Evolutionary conservation across 2,888 invertebrate genomes (phyloP).

Genomic region (Ornithoptera priamus): DNA sequence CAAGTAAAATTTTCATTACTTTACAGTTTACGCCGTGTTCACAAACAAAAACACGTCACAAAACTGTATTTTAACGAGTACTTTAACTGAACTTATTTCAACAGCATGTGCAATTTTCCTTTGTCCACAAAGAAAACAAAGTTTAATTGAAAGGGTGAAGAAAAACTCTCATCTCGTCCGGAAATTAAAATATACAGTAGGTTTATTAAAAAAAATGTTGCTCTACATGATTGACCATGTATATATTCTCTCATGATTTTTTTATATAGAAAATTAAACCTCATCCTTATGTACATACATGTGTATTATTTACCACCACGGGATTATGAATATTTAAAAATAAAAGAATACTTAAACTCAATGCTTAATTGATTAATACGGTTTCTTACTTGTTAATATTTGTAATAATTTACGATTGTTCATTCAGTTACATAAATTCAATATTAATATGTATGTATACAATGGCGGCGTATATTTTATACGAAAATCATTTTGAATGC

Average conservation of each 20-base stretch:
- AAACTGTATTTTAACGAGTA: conserved; percentile 7
- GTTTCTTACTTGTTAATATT: too few relatives aligned
- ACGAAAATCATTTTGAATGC: conserved; percentile 8
- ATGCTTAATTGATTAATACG: too few relatives aligned
- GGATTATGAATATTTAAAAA: too few relatives aligned
- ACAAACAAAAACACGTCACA: conserved; percentile 5
- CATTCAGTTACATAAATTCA: not conserved
- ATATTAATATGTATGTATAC: not conserved
- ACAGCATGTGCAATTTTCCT: conserved; percentile 15
- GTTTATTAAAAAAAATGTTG: not conserved
- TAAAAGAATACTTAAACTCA: too few relatives aligned
- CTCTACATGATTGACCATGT: not conserved
- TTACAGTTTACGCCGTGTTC: not conserved
- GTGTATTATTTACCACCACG: too few relatives aligned
- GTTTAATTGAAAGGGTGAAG: conserved; percentile 18
- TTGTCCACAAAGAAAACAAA: conserved; percentile 12
- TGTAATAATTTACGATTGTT: too few relatives aligned
- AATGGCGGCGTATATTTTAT: not conserved
- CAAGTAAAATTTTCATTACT: not conserved
- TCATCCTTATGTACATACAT: too few relatives aligned
- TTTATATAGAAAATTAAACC: too few relatives aligned
- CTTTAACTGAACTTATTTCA: conserved; percentile 9
- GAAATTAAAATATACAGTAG: not conserved
- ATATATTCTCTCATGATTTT: not conserved
- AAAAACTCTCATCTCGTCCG: conserved; percentile 9